Base-by-base conservation (phyloP, 2,113 vertebrate species). In the Myrmecophaga tridactyla region DNA sequence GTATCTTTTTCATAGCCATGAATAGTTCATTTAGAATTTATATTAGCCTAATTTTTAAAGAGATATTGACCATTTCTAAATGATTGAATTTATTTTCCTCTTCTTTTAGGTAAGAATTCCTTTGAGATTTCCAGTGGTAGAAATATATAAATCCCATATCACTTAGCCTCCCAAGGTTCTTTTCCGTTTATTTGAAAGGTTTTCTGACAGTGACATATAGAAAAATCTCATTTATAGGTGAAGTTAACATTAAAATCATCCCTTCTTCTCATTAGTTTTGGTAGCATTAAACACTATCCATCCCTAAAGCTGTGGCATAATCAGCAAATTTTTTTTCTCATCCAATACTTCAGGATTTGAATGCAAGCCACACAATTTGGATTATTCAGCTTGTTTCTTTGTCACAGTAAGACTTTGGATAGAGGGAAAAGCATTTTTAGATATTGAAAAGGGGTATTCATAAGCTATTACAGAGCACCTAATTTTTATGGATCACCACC, bases 31-130 rank as follows among this genome's bases (percentile, higher is more conserved):
- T 92, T 95, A 77, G 29, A 78, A 78, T 96, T 94, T 95, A 95
- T 97, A 84, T 97, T 98, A 96, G 29, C 62, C 78, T 97, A 89
- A 58, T 92, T 97, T 97, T 91, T 91, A 92, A 94, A 89, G 83
- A 96, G 43, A 81, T 96, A 73, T 90, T 97, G 94, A 96, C 67
- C 53, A 93, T 95, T 97, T 97, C 43, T 86, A 94, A 65, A 73
- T 94, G 41, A 36, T 97, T 89, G 96, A 97, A 96, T 97, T 93
- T 94, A 25, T 69, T 3, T 95, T 60, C 62, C 58, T 87, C 72
- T n/a, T 85, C 58, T 97, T 95, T 89, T 92, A 62, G 78, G 94
- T 94, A 43, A 67, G 72, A 94, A 53, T 72, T 78, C 93, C 76
- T 93, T 96, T 96, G 62, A 96, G 89, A 76, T 94, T 97, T 92